Base-by-base conservation (phyloP, 2,888 invertebrate genomes). In the Petrolisthes cinctipes region DNA sequence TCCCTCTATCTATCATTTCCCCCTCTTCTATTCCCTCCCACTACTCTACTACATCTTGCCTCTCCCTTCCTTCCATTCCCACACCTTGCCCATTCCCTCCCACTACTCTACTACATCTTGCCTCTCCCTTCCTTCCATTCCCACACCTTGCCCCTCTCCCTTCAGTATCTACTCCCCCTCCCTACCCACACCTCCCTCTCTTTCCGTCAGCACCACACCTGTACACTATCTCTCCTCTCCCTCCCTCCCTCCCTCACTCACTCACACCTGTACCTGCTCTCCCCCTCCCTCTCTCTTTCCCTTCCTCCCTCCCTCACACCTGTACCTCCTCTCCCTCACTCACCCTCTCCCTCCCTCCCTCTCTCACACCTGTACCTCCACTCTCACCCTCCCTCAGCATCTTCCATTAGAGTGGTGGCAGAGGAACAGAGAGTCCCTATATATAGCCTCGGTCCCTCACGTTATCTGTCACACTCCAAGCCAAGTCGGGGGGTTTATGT, bases 371-470 rank as follows among this genome's bases (percentile, higher is more conserved):
- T 37, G 11, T 23, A 14, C 23, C 23, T 76, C 37, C 23, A 6
- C 23, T 23, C 37, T 23, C 76, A 76, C 20, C 37, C 23, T 76
- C 23, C 76, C 76, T 76, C 23, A 20, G 11, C 23, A 11, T 76
- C 23, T 23, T 76, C 20, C 23, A 37, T n/a, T 20, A 37, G 17
- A 54, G 54, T 14, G 56, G n/a, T 53, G n/a, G 61, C 61, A 61
- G 66, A 82, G 82, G 61, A 61, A 82, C 20, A 81, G 61, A 81
- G 56, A 61, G 61, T 23, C n/a, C 4, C 11, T 37, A 61, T 61
- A 54, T 51, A 51, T 53, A n/a, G 11, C 51, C 7, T 54, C 54
- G 51, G 56, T 51, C 61, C 5, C 37, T n/a, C 37, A 11, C 61
- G 61, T 61, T 61, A 81, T 56, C 14, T 57, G 56, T 81, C 51